phyloP scores from a whole-genome alignment of 1,140 invertebrate genomes.

The Ruditapes philippinarum region DNA sequence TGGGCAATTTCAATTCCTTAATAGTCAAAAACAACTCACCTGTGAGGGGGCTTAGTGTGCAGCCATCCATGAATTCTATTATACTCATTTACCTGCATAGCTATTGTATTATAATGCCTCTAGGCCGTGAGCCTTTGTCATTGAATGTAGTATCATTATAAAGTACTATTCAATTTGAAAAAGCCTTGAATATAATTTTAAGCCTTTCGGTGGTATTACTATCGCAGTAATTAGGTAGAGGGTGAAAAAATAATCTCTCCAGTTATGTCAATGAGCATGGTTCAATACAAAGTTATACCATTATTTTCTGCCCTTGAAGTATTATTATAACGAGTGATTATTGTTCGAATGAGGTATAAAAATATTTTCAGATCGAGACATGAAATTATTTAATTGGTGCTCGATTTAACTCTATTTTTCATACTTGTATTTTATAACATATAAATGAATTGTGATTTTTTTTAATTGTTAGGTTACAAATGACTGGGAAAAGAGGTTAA shows the following conservation, averaged over 20 bases:
- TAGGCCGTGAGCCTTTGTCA: background rate
- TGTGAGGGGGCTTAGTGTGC: background rate
- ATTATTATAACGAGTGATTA: too few relatives aligned
- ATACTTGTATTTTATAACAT: too few relatives aligned
- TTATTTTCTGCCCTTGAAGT: too few relatives aligned
- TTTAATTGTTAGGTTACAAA: too few relatives aligned
- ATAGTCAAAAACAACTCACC: slow-evolving; percentile 24
- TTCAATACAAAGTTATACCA: background rate
- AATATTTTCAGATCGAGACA: too few relatives aligned
- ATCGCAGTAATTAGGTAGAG: background rate
- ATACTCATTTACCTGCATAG: slow-evolving; percentile 17
- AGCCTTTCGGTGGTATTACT: slow-evolving; percentile 1
- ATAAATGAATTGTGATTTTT: too few relatives aligned
- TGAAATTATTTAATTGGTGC: too few relatives aligned
- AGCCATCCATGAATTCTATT: slow-evolving; percentile 17
- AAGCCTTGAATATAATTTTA: slow-evolving; percentile 47
- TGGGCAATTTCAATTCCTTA: slow-evolving; percentile 7
- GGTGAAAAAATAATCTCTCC: background rate
- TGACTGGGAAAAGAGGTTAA: too few relatives aligned
- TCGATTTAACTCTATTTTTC: too few relatives aligned
- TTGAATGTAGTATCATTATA: slow-evolving; percentile 11
- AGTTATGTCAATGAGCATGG: slow-evolving; percentile 14
- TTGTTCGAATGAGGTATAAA: too few relatives aligned
- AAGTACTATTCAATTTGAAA: slow-evolving; percentile 48
- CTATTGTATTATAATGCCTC: slow-evolving; percentile 35